A percentile compares a stretch with the other conserved stretches of the same genome.
These are phyloP conservation scores for Myotis davidii DNA, from an alignment of 2,113 vertebrate genomes.

Conservation along the genomic window DNA sequence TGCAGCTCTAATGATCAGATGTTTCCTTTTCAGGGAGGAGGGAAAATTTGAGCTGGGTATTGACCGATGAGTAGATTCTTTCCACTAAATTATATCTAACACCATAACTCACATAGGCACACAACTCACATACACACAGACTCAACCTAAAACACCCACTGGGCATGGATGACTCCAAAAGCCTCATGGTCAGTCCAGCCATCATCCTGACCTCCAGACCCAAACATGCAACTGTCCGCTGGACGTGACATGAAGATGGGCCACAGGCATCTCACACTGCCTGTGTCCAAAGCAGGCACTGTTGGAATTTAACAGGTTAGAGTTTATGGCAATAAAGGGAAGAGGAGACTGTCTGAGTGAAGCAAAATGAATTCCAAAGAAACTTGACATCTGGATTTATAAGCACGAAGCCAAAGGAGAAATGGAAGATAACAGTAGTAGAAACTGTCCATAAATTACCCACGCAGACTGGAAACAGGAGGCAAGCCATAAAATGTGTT, in stretches of 20 bases:
- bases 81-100: background rate
- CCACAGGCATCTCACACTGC: accelerated
- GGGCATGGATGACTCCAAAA: background rate
- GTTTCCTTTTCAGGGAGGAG: background rate
- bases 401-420: constrained; percentile 70
- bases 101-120: accelerated
- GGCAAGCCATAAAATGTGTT: background rate
- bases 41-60: background rate
- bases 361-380: constrained; percentile 49
- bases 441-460: constrained; percentile 54
- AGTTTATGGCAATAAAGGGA: background rate
- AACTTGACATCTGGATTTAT: constrained; percentile 62
- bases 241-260: background rate
- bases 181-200: accelerated
- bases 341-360: background rate
- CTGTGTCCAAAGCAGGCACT: accelerated
- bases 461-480: background rate
- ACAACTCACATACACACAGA: background rate
- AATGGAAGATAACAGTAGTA: constrained; percentile 32
- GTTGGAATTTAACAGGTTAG: background rate
- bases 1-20: background rate
- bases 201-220: background rate
- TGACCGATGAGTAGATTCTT: background rate
- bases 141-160: background rate
- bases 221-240: background rate